Evolutionary conservation across 1,140 invertebrate species (phyloP).

Genomic region (Cyclargus thomasi): DNA sequence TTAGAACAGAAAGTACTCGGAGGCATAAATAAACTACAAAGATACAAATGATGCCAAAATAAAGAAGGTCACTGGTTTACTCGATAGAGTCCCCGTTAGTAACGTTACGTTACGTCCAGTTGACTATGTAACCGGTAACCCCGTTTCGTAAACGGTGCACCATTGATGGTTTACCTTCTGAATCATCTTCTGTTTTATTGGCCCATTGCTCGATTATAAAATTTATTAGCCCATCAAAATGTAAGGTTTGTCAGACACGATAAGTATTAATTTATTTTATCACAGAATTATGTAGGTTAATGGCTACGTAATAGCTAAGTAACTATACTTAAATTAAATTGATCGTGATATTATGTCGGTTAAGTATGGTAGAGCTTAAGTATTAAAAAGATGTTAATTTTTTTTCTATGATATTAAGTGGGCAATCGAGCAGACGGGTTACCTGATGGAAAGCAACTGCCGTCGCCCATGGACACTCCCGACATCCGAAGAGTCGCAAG

Average conservation of each 20-base stretch:
- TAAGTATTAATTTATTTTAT: not conserved
- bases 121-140: conserved; percentile 49
- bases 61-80: not conserved
- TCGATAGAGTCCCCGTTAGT: conserved; percentile 15
- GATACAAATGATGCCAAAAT: not conserved
- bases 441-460: too few species aligned
- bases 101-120: conserved; percentile 48
- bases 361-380: too few species aligned
- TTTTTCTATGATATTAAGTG: too few species aligned
- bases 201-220: not conserved
- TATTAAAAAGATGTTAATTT: too few species aligned
- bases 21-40: too few species aligned
- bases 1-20: too few species aligned
- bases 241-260: not conserved
- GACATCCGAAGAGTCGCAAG: too few species aligned
- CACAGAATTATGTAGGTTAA: not conserved
- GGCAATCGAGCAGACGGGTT: too few species aligned
- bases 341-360: too few species aligned
- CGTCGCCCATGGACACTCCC: too few species aligned
- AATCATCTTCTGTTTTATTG: not conserved
- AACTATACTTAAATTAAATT: too few species aligned
- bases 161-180: conserved; percentile 1
- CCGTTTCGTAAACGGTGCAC: conserved; percentile 53
- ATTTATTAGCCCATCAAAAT: not conserved
- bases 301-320: too few species aligned